Percentiles rank a stretch among this genome's conserved stretches.
These are phyloP conservation scores for Drosophila mulleri DNA, from an alignment of 2,888 invertebrate species.

Conservation along the genomic window DNA sequence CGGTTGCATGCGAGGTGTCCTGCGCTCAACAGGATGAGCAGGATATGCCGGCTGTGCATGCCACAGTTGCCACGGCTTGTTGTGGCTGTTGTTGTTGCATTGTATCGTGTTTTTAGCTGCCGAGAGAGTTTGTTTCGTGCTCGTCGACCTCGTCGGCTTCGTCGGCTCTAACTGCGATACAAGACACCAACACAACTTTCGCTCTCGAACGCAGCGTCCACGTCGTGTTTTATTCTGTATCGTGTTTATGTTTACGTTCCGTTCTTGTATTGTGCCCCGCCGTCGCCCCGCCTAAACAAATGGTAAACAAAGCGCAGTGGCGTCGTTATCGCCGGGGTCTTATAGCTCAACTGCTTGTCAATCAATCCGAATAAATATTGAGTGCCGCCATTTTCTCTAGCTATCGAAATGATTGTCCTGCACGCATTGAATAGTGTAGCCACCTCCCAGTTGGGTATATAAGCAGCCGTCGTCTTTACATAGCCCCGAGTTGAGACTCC, in stretches of 20 bases:
- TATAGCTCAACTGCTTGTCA: slow-evolving; percentile 21
- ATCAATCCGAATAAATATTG: slow-evolving; percentile 15
- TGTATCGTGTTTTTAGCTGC: slow-evolving; percentile 70
- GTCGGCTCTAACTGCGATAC: slow-evolving; percentile 79
- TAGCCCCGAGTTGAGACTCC: slow-evolving; percentile 68
- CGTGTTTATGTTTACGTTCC: slow-evolving; percentile 70
- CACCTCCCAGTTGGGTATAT: slow-evolving; percentile 68
- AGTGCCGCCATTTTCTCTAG: slow-evolving; percentile 69
- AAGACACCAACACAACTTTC: slow-evolving; percentile 70
- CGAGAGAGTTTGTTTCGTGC: slow-evolving; percentile 45
- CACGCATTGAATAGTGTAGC: slow-evolving; percentile 32
- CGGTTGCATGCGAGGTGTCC: slow-evolving; percentile 69
- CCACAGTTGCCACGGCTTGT: slow-evolving; percentile 13
- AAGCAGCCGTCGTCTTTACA: slow-evolving; percentile 49
- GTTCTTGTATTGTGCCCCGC: slow-evolving; percentile 53
- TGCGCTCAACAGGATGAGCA: slow-evolving; percentile 66
- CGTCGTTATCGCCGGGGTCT: slow-evolving; percentile 59
- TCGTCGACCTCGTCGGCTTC: slow-evolving; percentile 33
- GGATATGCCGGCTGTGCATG: slow-evolving; percentile 42
- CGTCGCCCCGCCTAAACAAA: slow-evolving; percentile 66
- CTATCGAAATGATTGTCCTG: slow-evolving; percentile 8
- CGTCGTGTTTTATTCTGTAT: slow-evolving; percentile 57
- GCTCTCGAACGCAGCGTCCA: slow-evolving; percentile 52
- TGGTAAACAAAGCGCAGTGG: slow-evolving; percentile 84
- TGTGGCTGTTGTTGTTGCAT: slow-evolving; percentile 48